These are phyloP conservation scores for Elegia similella DNA, from an alignment of 2,888 invertebrate species.

Conservation along the genomic window DNA sequence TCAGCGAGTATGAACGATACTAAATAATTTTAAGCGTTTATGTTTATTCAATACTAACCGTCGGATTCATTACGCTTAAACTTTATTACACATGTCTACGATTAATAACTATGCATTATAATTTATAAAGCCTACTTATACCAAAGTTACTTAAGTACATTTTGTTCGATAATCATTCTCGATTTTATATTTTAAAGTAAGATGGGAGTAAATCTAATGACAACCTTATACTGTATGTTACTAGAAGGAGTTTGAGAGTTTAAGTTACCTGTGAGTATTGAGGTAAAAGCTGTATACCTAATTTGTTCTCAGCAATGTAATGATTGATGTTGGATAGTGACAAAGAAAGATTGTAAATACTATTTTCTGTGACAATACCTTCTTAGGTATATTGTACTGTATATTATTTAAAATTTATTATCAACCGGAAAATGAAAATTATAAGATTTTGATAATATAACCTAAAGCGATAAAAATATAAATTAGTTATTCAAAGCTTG, in stretches of 20 bases:
- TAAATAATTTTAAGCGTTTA: conserved; percentile 71
- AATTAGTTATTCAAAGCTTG: background rate
- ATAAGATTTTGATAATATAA: background rate
- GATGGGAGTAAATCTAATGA: conserved; percentile 70
- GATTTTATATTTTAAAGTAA: conserved; percentile 62
- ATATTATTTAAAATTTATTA: no score
- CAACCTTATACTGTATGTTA: conserved; percentile 70
- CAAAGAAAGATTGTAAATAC: no score
- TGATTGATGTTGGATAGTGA: no score
- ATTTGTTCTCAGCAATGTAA: no score
- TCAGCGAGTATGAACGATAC: conserved; percentile 52
- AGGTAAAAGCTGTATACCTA: background rate
- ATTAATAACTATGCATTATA: conserved; percentile 74
- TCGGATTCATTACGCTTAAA: conserved; percentile 62
- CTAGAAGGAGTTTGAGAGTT: conserved; percentile 35
- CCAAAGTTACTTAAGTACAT: conserved; percentile 80
- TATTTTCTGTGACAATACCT: no score
- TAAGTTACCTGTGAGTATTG: background rate
- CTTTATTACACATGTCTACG: conserved; percentile 68
- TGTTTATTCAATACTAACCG: conserved; percentile 67
- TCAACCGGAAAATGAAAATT: no score
- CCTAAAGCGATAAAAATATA: background rate
- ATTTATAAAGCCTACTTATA: conserved; percentile 81
- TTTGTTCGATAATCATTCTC: conserved; percentile 74
- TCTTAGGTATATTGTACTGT: no score